Conservation (phyloP, 2,888 invertebrate species). For the Acleris literana region DNA sequence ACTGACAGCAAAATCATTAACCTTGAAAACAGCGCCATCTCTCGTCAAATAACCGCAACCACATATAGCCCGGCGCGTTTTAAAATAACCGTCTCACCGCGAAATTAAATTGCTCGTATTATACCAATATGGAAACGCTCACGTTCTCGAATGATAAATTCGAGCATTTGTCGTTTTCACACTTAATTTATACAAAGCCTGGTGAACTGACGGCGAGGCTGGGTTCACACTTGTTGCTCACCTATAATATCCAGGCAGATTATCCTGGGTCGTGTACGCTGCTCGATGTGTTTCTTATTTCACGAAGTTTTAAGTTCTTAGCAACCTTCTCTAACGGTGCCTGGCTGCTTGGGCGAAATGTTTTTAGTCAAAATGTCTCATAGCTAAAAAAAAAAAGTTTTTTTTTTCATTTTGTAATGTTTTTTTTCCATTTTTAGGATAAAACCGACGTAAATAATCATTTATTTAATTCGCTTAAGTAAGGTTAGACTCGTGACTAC, state of each 20-base stretch:
- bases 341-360: no score
- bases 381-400: no score
- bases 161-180: conserved; percentile 65
- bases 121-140: conserved; percentile 47
- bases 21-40: not conserved
- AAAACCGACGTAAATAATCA: no score
- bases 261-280: not conserved
- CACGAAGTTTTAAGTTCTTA: not conserved
- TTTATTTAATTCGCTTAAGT: no score
- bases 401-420: no score
- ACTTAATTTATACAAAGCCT: conserved; percentile 70
- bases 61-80: not conserved
- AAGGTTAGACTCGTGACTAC: no score
- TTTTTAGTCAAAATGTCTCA: no score
- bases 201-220: conserved; percentile 21
- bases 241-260: conserved; percentile 8
- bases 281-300: not conserved
- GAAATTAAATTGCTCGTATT: conserved; percentile 39
- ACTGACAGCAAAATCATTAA: no score
- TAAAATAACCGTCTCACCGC: conserved; percentile 19
- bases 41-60: not conserved
- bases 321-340: not conserved
- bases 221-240: conserved; percentile 35
- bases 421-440: no score
- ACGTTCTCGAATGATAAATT: conserved; percentile 67